These are phyloP conservation scores for Hirtodrosophila cameraria DNA, from an alignment of 2,888 invertebrate species.

Conservation along the genomic window DNA sequence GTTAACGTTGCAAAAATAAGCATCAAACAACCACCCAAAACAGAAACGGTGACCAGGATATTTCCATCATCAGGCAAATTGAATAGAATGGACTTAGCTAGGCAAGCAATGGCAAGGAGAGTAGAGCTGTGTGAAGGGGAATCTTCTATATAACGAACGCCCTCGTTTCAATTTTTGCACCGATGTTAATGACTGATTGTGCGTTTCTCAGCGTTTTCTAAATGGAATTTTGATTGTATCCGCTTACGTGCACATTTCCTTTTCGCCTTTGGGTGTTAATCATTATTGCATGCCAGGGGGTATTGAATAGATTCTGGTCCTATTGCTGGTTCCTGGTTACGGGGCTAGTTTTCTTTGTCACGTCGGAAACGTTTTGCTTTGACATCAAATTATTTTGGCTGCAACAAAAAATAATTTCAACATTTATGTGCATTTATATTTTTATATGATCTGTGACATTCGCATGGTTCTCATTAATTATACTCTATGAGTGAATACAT, in stretches of 20 bases:
- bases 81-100: slow-evolving; percentile 56
- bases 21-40: slow-evolving; percentile 39
- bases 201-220: slow-evolving; percentile 65
- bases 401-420: slow-evolving; percentile 37
- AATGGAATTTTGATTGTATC: slow-evolving; percentile 80
- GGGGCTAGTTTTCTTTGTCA: slow-evolving; percentile 49
- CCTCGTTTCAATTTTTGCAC: slow-evolving; percentile 26
- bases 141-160: slow-evolving; percentile 1
- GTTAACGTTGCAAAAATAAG: not conserved
- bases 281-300: slow-evolving; percentile 25
- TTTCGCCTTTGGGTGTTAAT: slow-evolving; percentile 53
- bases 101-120: not conserved
- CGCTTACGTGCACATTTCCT: slow-evolving; percentile 70
- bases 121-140: not conserved
- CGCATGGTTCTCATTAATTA: slow-evolving; percentile 38
- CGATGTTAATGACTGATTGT: slow-evolving; percentile 76
- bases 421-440: slow-evolving; percentile 50
- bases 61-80: slow-evolving; percentile 54
- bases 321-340: not conserved
- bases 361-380: slow-evolving; percentile 48
- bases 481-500: no score
- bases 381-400: slow-evolving; percentile 41
- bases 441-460: slow-evolving; percentile 34
- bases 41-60: slow-evolving; percentile 35
- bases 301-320: slow-evolving; percentile 6